A percentile compares a stretch with the other conserved stretches of the same genome.
Evolutionary conservation across 2,797 vertebrate genomes (phyloP).

Genomic region (Acipenser transmontanus): DNA sequence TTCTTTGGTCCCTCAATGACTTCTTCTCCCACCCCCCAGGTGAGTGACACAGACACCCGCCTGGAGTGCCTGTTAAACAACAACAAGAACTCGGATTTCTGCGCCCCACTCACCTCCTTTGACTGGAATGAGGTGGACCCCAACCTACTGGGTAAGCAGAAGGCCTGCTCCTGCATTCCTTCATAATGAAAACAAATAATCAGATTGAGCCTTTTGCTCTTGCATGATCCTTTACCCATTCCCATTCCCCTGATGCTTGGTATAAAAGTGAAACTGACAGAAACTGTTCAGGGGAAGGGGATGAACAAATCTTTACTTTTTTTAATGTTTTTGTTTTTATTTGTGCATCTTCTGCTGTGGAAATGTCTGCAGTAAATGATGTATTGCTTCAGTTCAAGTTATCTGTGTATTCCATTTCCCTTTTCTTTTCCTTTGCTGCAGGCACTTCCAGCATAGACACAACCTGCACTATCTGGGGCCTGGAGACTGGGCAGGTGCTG

Average conservation of each 20-base stretch:
- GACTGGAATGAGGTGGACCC: slow-evolving; percentile 99
- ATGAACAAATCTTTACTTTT: not conserved
- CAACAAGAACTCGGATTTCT: slow-evolving; percentile 98
- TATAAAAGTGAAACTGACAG: too few relatives aligned
- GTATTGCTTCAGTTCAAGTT: not conserved
- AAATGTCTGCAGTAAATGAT: not conserved
- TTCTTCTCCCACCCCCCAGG: slow-evolving; percentile 53
- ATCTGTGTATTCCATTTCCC: not conserved
- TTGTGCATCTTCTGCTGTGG: not conserved
- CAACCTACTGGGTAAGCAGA: slow-evolving; percentile 81
- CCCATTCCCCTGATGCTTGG: too few relatives aligned
- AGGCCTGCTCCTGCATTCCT: not conserved
- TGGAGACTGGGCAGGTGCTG: slow-evolving; percentile 93
- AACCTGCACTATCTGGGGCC: slow-evolving; percentile 95
- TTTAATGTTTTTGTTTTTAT: not conserved
- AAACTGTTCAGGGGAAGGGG: not conserved
- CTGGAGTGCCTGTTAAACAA: slow-evolving; percentile 97
- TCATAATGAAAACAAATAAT: not conserved
- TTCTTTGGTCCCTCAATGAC: too few relatives aligned
- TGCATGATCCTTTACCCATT: not conserved
- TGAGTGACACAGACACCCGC: slow-evolving; percentile 93
- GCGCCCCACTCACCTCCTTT: slow-evolving; percentile 93
- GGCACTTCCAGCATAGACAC: slow-evolving; percentile 97
- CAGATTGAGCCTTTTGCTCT: too few relatives aligned
- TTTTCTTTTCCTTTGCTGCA: slow-evolving; percentile 36